These are phyloP conservation scores for Misgurnus mizolepis DNA, from an alignment of 2,113 vertebrate species.

Conservation along the genomic window DNA sequence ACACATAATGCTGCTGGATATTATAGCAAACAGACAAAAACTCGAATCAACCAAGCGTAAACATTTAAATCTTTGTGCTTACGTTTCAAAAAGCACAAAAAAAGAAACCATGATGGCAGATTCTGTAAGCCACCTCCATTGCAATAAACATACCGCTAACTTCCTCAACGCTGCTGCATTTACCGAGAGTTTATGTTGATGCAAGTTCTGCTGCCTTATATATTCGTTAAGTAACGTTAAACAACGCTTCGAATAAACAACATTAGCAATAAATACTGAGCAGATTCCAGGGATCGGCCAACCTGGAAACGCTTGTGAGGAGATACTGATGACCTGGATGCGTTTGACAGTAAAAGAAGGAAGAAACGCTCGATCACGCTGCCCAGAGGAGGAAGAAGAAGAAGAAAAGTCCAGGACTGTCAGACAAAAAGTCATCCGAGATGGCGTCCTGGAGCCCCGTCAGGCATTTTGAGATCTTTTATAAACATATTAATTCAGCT, in stretches of 20 bases:
- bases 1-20: too few relatives aligned
- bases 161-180: slow-evolving; percentile 1
- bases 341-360: slow-evolving; percentile 12
- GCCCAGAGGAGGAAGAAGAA: slow-evolving; percentile 2
- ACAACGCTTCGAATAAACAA: background rate
- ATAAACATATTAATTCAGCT: slow-evolving; percentile 45
- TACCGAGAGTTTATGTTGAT: slow-evolving; percentile 20
- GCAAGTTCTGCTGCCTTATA: background rate
- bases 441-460: slow-evolving; percentile 29
- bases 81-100: background rate
- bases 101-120: slow-evolving; percentile 10
- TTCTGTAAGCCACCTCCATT: background rate
- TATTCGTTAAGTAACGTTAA: slow-evolving; percentile 19
- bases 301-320: slow-evolving; percentile 2
- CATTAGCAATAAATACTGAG: background rate
- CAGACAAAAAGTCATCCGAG: slow-evolving; percentile 33
- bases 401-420: slow-evolving; percentile 13
- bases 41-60: background rate
- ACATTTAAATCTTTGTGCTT: background rate
- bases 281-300: background rate
- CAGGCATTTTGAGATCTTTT: slow-evolving; percentile 43
- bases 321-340: slow-evolving; percentile 1
- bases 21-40: background rate
- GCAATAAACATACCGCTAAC: slow-evolving; percentile 25
- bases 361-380: slow-evolving; percentile 19